A percentile compares a stretch with the other conserved stretches of the same genome.
phyloP scores from a whole-genome alignment of 2,113 vertebrate genomes.

The Maccullochella peelii region DNA sequence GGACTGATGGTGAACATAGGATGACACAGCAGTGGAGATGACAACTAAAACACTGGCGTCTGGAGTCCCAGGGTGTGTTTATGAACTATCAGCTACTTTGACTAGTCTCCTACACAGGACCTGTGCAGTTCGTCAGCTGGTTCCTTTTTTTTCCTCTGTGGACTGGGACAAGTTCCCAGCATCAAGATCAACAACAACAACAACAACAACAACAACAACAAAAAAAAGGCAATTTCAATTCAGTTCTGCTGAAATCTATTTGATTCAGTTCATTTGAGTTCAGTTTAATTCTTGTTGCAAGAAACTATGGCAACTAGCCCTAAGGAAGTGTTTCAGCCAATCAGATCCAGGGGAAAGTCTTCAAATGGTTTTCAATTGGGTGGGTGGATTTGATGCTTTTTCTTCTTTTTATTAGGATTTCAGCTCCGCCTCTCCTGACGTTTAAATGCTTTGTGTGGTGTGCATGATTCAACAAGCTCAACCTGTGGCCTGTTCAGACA shows the following conservation, averaged over 20 bases:
- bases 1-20: constrained; percentile 46
- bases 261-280: constrained; percentile 67
- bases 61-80: constrained; percentile 52
- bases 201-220: constrained; percentile 22
- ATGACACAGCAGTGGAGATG: constrained; percentile 57
- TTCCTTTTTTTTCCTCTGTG: constrained; percentile 6
- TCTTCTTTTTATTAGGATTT: constrained; percentile 55
- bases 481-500: constrained; percentile 53
- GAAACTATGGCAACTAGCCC: constrained; percentile 78
- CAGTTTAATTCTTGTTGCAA: constrained; percentile 67
- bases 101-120: constrained; percentile 53
- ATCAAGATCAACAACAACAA: constrained; percentile 43
- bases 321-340: constrained; percentile 75
- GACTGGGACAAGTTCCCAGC: constrained; percentile 48
- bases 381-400: constrained; percentile 48
- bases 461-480: constrained; percentile 69
- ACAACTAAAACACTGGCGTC: constrained; percentile 55
- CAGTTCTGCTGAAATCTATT: constrained; percentile 64
- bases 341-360: constrained; percentile 68
- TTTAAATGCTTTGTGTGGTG: constrained; percentile 76
- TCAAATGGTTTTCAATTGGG: constrained; percentile 58
- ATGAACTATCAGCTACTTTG: constrained; percentile 69
- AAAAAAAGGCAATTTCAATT: constrained; percentile 76
- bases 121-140: constrained; percentile 39
- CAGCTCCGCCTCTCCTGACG: constrained; percentile 42